Conservation (phyloP, 2,797 vertebrate species). For the Nyctibius grandis region DNA sequence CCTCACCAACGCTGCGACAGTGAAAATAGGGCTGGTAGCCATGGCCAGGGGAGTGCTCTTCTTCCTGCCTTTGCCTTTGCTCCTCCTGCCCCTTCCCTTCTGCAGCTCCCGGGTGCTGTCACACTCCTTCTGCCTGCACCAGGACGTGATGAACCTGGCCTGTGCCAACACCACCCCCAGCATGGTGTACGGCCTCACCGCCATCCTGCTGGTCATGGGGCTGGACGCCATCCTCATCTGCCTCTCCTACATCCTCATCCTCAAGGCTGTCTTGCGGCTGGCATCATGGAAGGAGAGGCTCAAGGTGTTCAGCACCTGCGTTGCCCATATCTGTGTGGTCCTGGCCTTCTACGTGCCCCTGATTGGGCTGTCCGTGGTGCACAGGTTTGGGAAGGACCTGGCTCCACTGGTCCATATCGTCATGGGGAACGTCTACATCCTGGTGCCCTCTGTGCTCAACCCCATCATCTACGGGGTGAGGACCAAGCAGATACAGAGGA, state of each 20-base stretch:
- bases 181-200: conserved; percentile 64
- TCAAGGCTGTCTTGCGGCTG: conserved; percentile 53
- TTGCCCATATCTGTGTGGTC: conserved; percentile 70
- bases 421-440: conserved; percentile 23
- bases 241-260: conserved; percentile 71
- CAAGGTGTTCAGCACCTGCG: conserved; percentile 76
- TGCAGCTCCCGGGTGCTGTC: conserved; percentile 56
- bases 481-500: conserved; percentile 44
- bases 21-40: conserved; percentile 52
- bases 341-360: conserved; percentile 75
- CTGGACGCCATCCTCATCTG: conserved; percentile 66
- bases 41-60: conserved; percentile 51
- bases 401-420: conserved; percentile 40
- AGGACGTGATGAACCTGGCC: conserved; percentile 74
- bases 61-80: conserved; percentile 69
- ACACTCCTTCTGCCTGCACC: conserved; percentile 76
- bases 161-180: conserved; percentile 66
- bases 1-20: conserved; percentile 35
- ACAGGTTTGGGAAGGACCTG: conserved; percentile 64
- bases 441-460: not conserved
- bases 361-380: conserved; percentile 69
- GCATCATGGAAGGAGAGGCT: conserved; percentile 60
- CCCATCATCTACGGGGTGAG: not conserved
- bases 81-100: conserved; percentile 66
- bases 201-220: conserved; percentile 73